Percentiles rank a stretch among this genome's conserved stretches.
phyloP scores from a whole-genome alignment of 2,888 invertebrate genomes.

The Hanleya hanleyi region DNA sequence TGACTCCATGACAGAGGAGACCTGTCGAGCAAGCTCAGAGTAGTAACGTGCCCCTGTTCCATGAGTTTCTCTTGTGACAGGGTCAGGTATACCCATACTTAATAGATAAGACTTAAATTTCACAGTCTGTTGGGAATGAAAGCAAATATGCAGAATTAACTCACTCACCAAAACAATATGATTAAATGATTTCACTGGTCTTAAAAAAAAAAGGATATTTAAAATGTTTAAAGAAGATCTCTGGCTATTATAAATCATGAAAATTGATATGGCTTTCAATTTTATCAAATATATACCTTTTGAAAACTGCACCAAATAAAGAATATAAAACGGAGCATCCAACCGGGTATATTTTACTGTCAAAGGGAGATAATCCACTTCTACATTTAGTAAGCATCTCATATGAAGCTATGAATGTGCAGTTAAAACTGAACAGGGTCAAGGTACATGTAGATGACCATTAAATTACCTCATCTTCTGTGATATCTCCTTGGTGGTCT shows the following conservation, averaged over 20 bases:
- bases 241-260: no score
- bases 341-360: no score
- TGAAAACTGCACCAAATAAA: no score
- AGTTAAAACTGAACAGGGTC: background rate
- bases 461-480: slow-evolving; percentile 85
- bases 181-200: no score
- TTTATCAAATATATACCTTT: no score
- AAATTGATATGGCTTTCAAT: no score
- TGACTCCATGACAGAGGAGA: slow-evolving; percentile 86
- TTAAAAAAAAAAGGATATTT: no score
- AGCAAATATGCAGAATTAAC: no score
- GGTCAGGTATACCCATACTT: slow-evolving; percentile 98
- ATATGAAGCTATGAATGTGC: background rate
- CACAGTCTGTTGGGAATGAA: slow-evolving; percentile 80
- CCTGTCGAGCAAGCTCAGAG: slow-evolving; percentile 87
- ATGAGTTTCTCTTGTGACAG: slow-evolving; percentile 93
- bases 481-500: slow-evolving; percentile 95
- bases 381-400: background rate
- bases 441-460: background rate
- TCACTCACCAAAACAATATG: no score
- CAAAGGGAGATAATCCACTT: no score
- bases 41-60: slow-evolving; percentile 88
- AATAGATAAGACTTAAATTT: slow-evolving; percentile 96
- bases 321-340: no score
- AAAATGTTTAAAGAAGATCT: no score